These are phyloP conservation scores for Chiloscyllium plagiosum DNA, from an alignment of 2,113 vertebrate genomes.

Conservation along the genomic window DNA sequence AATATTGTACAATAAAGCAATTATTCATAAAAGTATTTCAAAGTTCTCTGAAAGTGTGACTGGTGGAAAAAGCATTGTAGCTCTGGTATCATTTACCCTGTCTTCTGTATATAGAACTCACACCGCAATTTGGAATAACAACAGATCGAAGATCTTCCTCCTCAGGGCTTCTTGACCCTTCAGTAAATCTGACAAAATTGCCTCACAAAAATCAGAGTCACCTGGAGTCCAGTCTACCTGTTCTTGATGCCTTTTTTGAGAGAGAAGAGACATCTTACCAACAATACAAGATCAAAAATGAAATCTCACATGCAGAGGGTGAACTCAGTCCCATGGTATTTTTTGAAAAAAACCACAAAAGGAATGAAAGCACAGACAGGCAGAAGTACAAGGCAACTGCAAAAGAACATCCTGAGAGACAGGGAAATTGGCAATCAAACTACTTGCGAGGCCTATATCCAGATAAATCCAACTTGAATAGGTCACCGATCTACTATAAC, in stretches of 20 bases:
- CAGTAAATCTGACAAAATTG: conserved; percentile 53
- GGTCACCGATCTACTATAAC: neutral
- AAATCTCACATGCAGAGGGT: neutral
- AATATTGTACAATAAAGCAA: no score
- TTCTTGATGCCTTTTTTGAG: conserved; percentile 39
- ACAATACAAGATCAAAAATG: neutral
- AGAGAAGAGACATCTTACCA: neutral
- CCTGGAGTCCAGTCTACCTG: conserved; percentile 57
- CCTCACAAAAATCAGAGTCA: conserved; percentile 51
- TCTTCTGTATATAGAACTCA: conserved; percentile 49
- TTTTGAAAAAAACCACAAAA: neutral
- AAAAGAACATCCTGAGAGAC: neutral
- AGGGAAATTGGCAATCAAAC: neutral
- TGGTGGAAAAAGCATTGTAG: neutral
- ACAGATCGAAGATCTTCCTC: conserved; percentile 43
- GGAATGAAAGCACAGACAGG: neutral
- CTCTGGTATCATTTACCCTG: neutral
- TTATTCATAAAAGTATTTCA: neutral
- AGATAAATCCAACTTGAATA: conserved; percentile 18
- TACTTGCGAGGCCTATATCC: neutral
- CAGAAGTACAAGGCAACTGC: neutral
- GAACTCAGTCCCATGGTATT: neutral
- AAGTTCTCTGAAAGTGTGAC: neutral
- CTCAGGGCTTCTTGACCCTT: conserved; percentile 45
- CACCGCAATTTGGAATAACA: conserved; percentile 46